Percentiles rank a stretch among this genome's conserved stretches.
Conservation (phyloP, 2,113 vertebrate genomes). For the Ophthalmolycus amberensis region DNA sequence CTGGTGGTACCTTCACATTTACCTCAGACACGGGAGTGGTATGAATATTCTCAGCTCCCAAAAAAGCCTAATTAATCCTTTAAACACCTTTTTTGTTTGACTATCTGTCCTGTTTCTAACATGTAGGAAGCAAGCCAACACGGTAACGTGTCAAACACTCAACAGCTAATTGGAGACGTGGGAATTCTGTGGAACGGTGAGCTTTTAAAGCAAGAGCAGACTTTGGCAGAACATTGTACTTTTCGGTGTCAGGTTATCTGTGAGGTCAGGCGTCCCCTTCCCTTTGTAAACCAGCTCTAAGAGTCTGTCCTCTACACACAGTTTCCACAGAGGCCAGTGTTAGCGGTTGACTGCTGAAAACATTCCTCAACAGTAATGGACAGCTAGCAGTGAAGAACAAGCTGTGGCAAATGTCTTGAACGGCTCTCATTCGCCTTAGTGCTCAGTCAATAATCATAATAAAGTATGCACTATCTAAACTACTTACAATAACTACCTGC, state of each 20-base stretch:
- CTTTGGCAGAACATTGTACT: conserved; percentile 57
- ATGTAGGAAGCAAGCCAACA: neutral
- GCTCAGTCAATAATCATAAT: conserved; percentile 50
- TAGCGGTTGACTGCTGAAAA: neutral
- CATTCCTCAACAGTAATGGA: neutral
- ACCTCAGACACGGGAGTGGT: neutral
- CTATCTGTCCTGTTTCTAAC: neutral
- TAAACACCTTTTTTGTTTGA: neutral
- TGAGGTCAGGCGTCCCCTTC: neutral
- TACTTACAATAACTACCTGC: conserved; percentile 60
- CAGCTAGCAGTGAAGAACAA: conserved; percentile 4
- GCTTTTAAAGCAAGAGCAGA: conserved; percentile 55
- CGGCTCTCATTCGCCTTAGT: conserved; percentile 36
- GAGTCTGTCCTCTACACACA: neutral
- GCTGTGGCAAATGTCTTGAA: conserved; percentile 14
- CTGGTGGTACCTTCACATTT: neutral
- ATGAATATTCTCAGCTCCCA: neutral
- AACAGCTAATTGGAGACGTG: neutral
- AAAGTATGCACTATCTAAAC: conserved; percentile 62
- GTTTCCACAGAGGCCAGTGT: neutral
- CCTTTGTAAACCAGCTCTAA: neutral
- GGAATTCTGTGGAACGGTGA: neutral
- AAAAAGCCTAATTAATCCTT: neutral
- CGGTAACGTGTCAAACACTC: neutral
- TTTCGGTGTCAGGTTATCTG: conserved; percentile 6